Conservation (phyloP, 2,888 invertebrate genomes). For the Hipparchia sbordonii region DNA sequence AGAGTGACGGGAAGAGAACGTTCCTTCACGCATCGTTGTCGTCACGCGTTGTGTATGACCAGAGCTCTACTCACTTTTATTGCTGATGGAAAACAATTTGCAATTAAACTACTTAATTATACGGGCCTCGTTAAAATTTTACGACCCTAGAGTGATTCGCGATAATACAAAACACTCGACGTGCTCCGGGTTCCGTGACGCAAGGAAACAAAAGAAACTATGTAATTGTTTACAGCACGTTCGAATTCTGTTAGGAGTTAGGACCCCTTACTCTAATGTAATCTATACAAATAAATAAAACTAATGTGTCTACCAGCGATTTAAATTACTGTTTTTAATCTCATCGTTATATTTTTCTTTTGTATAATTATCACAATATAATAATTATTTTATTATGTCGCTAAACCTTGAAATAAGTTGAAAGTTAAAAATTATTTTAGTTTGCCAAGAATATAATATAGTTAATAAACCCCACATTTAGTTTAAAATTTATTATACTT, state of each 20-base stretch:
- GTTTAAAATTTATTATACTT: not conserved
- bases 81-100: constrained; percentile 29
- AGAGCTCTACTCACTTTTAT: constrained; percentile 10
- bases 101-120: constrained; percentile 40
- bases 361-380: no score
- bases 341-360: no score
- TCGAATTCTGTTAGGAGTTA: not conserved
- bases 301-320: no score
- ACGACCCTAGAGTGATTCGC: constrained; percentile 29
- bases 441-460: not conserved
- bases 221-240: not conserved
- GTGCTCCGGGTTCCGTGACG: constrained; percentile 2
- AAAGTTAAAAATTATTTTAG: no score
- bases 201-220: constrained; percentile 5
- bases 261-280: not conserved
- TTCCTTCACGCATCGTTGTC: not conserved
- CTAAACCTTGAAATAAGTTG: no score
- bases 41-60: not conserved
- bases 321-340: no score
- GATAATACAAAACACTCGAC: constrained; percentile 24
- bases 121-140: constrained; percentile 35
- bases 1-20: not conserved
- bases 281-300: no score
- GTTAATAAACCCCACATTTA: no score
- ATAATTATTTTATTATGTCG: no score